phyloP scores from a whole-genome alignment of 2,113 vertebrate species.

The Spermophilus dauricus region DNA sequence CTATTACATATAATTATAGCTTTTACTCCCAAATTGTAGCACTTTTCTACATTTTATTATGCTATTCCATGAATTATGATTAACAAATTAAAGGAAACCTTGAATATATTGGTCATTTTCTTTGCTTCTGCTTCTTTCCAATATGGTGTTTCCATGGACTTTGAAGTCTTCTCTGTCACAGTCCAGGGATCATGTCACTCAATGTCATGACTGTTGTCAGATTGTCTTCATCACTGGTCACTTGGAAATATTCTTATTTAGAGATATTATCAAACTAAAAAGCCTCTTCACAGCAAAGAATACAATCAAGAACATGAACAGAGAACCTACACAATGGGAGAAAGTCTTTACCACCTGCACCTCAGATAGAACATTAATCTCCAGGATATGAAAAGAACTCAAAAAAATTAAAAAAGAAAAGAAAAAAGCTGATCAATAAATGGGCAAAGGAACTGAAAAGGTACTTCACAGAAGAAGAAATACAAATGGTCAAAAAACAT shows the following conservation, averaged over 20 bases:
- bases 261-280: no score
- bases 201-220: not conserved
- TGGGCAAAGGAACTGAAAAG: no score
- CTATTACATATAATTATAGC: not conserved
- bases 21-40: not conserved
- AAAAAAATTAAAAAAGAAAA: no score
- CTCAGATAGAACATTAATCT: no score
- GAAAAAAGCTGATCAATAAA: no score
- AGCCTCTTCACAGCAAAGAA: no score
- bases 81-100: slow-evolving; percentile 18
- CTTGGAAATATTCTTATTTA: not conserved
- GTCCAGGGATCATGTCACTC: not conserved
- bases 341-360: no score
- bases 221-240: not conserved
- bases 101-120: slow-evolving; percentile 13
- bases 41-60: slow-evolving; percentile 48
- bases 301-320: no score
- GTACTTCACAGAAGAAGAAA: no score
- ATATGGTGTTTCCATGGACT: not conserved
- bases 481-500: no score
- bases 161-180: not conserved
- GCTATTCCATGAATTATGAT: not conserved
- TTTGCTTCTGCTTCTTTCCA: slow-evolving; percentile 57
- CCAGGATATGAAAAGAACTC: no score
- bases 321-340: no score